phyloP scores from a whole-genome alignment of 1,140 invertebrate species.

The Colletes gigas region DNA sequence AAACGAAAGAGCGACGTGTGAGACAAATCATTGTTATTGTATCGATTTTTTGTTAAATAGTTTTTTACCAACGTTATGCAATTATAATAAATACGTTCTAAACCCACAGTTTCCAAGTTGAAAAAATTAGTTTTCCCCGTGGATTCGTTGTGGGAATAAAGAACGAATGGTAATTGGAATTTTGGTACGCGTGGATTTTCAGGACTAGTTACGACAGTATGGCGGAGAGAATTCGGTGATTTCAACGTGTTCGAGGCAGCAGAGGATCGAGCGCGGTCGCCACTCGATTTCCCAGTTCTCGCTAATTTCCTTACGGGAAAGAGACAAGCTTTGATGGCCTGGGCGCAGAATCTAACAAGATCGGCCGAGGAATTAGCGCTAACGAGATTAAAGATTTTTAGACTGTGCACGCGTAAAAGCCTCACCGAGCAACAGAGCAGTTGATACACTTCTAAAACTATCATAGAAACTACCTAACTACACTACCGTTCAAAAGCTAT shows the following conservation, averaged over 20 bases:
- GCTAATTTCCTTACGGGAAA: constrained; percentile 43
- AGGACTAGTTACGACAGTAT: too few relatives aligned
- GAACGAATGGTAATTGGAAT: too few relatives aligned
- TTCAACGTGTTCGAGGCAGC: constrained; percentile 1
- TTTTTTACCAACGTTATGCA: too few relatives aligned
- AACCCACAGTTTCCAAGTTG: too few relatives aligned
- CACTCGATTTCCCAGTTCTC: neutral
- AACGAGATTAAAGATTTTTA: constrained; percentile 47
- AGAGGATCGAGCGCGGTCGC: neutral
- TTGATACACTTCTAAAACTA: neutral
- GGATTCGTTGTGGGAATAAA: too few relatives aligned
- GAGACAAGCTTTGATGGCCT: constrained; percentile 11
- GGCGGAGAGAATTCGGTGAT: constrained; percentile 7
- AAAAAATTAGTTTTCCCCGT: too few relatives aligned
- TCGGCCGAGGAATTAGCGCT: constrained; percentile 35
- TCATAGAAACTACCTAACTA: neutral
- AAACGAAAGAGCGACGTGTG: too few relatives aligned
- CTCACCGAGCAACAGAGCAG: neutral
- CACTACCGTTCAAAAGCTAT: neutral
- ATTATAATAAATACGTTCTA: too few relatives aligned
- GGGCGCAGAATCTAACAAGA: constrained; percentile 40
- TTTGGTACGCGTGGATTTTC: neutral
- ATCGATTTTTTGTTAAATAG: too few relatives aligned
- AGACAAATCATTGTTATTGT: too few relatives aligned
- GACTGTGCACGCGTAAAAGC: neutral